Percentiles rank a stretch among this genome's conserved stretches.
Evolutionary conservation across 2,888 invertebrate species (phyloP).

Genomic region (Eupithecia exiguata): DNA sequence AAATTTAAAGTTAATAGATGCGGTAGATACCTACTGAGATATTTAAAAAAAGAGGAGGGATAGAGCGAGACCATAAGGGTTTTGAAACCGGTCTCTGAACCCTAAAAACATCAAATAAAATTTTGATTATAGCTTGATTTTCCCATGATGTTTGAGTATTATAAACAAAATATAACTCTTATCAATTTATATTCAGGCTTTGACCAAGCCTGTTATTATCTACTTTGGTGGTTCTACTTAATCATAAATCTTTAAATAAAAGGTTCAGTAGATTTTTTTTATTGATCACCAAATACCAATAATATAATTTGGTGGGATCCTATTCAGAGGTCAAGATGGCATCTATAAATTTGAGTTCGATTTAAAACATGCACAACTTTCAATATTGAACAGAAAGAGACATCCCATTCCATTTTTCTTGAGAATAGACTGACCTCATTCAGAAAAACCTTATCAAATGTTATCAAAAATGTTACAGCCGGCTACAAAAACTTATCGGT

Average conservation of each 20-base stretch:
- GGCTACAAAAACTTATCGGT: background rate
- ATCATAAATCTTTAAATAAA: conserved; percentile 4
- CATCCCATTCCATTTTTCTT: background rate
- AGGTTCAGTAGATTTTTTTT: background rate
- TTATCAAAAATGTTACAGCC: background rate
- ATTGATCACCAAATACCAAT: background rate
- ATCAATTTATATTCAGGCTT: background rate
- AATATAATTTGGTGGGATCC: background rate
- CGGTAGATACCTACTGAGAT: too few relatives aligned
- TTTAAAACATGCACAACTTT: background rate
- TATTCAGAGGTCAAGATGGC: background rate
- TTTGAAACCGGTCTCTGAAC: too few relatives aligned
- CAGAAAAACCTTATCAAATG: background rate
- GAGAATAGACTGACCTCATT: too few relatives aligned
- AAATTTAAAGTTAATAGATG: too few relatives aligned
- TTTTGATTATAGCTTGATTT: background rate
- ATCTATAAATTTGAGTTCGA: background rate
- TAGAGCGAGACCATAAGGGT: too few relatives aligned
- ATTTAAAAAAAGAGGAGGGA: too few relatives aligned
- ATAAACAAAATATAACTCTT: background rate
- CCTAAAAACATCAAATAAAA: too few relatives aligned
- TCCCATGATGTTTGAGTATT: background rate
- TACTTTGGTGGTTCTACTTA: background rate
- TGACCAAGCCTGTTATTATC: conserved; percentile 1
- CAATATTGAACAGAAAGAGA: background rate